phyloP scores from a whole-genome alignment of 1,140 invertebrate species.

The Heterodera schachtii region DNA sequence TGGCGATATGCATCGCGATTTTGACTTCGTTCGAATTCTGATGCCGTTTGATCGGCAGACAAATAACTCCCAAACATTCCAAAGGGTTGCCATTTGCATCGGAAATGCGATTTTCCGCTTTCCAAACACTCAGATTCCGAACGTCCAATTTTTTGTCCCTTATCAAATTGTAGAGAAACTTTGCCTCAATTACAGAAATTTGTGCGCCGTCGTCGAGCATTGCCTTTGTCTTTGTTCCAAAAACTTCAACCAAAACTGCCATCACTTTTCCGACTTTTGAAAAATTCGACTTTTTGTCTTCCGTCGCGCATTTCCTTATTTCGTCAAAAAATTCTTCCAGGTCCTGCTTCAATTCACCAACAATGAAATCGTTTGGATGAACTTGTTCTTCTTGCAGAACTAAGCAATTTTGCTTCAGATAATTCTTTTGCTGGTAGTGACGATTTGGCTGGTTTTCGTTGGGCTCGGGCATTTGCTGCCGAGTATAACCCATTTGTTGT shows the following conservation, averaged over 20 bases:
- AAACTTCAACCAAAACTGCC: not conserved
- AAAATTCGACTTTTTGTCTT: not conserved
- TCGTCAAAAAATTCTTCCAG: too few relatives aligned
- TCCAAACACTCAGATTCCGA: not conserved
- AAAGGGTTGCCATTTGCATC: constrained; percentile 12
- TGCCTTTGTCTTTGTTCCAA: not conserved
- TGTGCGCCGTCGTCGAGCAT: not conserved
- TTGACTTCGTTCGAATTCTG: not conserved
- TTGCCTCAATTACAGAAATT: not conserved
- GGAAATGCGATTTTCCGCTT: not conserved
- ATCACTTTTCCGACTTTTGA: not conserved
- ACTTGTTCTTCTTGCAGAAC: not conserved
- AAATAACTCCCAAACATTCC: constrained; percentile 7
- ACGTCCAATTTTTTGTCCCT: not conserved
- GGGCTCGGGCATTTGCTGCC: too few relatives aligned
- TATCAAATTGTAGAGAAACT: not conserved
- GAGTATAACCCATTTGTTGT: too few relatives aligned
- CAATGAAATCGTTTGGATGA: too few relatives aligned
- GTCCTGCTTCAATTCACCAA: too few relatives aligned
- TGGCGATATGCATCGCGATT: too few relatives aligned
- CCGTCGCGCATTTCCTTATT: not conserved
- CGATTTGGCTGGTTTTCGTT: too few relatives aligned
- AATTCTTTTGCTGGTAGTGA: not conserved
- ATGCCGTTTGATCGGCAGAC: not conserved
- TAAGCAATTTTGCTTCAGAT: too few relatives aligned